Conservation (phyloP, 2,888 invertebrate species). For the Meganola albula region DNA sequence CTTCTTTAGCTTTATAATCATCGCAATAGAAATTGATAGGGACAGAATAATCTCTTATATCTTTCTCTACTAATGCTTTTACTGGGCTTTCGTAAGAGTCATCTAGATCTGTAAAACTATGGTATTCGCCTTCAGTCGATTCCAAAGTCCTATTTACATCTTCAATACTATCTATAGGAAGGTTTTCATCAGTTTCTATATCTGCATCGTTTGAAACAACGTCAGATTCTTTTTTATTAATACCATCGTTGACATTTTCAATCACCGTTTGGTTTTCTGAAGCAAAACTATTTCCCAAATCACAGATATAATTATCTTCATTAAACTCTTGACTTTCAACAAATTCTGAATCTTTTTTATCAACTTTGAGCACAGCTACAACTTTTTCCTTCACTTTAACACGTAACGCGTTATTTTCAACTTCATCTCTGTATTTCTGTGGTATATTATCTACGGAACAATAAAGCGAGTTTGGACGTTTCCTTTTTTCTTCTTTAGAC, state of each 20-base stretch:
- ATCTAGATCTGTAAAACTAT: constrained; percentile 65
- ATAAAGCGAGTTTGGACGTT: constrained; percentile 31
- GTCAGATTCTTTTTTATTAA: neutral
- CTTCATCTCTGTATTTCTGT: constrained; percentile 40
- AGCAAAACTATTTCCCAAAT: constrained; percentile 50
- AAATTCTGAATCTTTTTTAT: constrained; percentile 43
- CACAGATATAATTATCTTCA: constrained; percentile 63
- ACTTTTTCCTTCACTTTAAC: constrained; percentile 44
- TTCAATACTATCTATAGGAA: constrained; percentile 22
- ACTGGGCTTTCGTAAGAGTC: constrained; percentile 66
- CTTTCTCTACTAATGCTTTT: constrained; percentile 63
- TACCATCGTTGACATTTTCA: constrained; percentile 18
- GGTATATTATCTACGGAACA: constrained; percentile 53
- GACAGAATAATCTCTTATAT: constrained; percentile 69
- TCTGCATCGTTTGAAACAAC: neutral
- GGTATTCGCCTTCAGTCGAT: constrained; percentile 62
- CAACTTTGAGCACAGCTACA: constrained; percentile 45
- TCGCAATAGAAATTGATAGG: constrained; percentile 65
- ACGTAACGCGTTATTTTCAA: constrained; percentile 15
- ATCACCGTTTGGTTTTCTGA: constrained; percentile 51
- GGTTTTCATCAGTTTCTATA: too few relatives aligned
- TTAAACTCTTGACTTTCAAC: constrained; percentile 67
- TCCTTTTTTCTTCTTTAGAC: constrained; percentile 28
- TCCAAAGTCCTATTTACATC: constrained; percentile 37
- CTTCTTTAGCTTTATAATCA: constrained; percentile 44